Percentiles rank a stretch among this genome's conserved stretches.
phyloP scores from a whole-genome alignment of 1,140 invertebrate species.

The Drosophila ananassae region DNA sequence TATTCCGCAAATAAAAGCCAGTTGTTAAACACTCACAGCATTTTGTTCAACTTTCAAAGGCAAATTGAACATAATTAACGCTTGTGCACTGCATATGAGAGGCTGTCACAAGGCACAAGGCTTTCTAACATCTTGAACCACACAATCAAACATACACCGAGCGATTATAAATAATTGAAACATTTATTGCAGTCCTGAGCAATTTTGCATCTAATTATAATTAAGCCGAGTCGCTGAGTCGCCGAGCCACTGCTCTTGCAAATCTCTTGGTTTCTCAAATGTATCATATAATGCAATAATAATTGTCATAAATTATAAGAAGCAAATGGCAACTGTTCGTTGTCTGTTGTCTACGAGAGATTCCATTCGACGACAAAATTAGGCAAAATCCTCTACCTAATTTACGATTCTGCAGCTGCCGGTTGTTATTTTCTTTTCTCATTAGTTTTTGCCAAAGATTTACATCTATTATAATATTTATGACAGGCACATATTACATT shows the following conservation, averaged over 20 bases:
- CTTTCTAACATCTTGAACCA: constrained; percentile 33
- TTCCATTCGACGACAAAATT: constrained; percentile 8
- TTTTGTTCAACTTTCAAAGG: constrained; percentile 58
- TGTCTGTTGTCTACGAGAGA: not conserved
- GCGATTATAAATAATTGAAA: constrained; percentile 79
- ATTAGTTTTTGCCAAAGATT: constrained; percentile 4
- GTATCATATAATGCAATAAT: constrained; percentile 50
- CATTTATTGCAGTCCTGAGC: constrained; percentile 80
- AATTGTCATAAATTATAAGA: constrained; percentile 75
- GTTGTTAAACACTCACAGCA: constrained; percentile 18
- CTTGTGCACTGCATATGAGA: constrained; percentile 37
- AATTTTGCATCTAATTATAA: constrained; percentile 80
- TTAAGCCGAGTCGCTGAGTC: constrained; percentile 45
- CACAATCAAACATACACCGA: constrained; percentile 8
- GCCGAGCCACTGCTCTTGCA: constrained; percentile 23
- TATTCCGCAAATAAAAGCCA: constrained; percentile 50
- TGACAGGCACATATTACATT: not conserved
- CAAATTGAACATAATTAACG: constrained; percentile 73
- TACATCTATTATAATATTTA: constrained; percentile 2
- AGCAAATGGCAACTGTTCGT: constrained; percentile 46
- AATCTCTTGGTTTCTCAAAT: constrained; percentile 17
- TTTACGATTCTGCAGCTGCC: constrained; percentile 62
- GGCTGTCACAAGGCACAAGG: not conserved
- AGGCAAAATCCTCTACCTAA: constrained; percentile 34
- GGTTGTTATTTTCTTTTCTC: constrained; percentile 15